phyloP scores from a whole-genome alignment of 35 echinoderm and acorn worm species.

The Lytechinus pictus region DNA sequence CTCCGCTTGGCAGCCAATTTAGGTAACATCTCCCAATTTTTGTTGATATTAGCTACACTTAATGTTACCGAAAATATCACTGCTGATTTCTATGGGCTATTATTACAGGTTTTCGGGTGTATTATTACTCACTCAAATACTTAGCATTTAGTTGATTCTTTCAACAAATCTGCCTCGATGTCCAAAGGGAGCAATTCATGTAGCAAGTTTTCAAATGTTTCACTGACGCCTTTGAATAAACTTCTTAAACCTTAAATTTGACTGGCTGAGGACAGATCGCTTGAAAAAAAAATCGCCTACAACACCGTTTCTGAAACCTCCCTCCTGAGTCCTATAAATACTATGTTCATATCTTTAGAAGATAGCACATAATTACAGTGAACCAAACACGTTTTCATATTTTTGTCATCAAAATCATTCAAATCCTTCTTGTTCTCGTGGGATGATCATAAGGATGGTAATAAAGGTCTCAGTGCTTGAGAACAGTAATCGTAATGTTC shows the following conservation, averaged over 20 bases:
- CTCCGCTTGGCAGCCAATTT: neutral
- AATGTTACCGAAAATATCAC: neutral
- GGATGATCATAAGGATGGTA: no score
- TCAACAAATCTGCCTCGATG: neutral
- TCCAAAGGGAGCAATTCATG: no score
- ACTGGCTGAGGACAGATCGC: no score
- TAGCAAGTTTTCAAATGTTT: no score
- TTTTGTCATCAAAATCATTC: neutral
- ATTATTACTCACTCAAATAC: neutral
- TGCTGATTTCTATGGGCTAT: neutral
- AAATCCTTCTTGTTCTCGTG: neutral
- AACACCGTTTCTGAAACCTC: no score
- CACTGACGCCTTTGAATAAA: no score
- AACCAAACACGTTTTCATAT: neutral
- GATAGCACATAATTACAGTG: neutral
- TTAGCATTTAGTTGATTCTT: neutral
- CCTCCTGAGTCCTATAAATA: no score
- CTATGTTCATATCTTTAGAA: neutral
- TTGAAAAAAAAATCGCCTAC: no score
- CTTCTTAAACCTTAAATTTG: no score
- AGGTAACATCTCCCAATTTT: neutral
- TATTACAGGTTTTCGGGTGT: neutral
- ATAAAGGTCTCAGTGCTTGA: no score
- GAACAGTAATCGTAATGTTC: no score
- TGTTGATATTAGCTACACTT: neutral